These are phyloP conservation scores for Branchipolynoe longqiensis DNA, from an alignment of 2,888 invertebrate species.

Conservation along the genomic window DNA sequence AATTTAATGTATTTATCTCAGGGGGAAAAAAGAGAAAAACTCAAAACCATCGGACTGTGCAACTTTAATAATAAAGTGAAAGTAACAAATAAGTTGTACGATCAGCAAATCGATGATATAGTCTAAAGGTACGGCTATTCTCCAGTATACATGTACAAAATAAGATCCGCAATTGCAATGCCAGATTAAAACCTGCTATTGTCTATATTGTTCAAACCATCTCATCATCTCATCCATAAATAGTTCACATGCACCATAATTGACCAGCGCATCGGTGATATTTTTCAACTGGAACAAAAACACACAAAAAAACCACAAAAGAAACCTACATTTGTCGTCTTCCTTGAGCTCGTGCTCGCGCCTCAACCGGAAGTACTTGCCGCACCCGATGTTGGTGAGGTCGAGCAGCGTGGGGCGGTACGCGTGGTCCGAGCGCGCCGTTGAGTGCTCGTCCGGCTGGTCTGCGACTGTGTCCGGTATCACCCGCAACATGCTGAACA, in stretches of 20 bases:
- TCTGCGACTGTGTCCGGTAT: constrained; percentile 75
- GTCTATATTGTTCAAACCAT: no score
- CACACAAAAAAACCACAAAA: not conserved
- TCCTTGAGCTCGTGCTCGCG: constrained; percentile 12
- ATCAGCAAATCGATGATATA: no score
- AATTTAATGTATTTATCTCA: no score
- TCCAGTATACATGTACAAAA: no score
- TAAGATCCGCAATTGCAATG: no score
- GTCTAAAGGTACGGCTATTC: no score
- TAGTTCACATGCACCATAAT: not conserved
- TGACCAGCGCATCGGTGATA: not conserved
- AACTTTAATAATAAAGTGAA: no score
- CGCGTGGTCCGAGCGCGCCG: constrained; percentile 4
- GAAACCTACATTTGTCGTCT: constrained; percentile 17
- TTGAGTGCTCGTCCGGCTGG: constrained; percentile 65
- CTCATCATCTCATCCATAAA: no score
- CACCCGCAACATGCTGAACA: constrained; percentile 86
- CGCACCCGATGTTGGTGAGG: constrained; percentile 59
- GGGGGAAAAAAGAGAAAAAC: no score
- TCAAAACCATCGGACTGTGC: no score
- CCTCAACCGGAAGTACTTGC: constrained; percentile 46
- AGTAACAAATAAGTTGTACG: no score
- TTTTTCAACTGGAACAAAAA: not conserved
- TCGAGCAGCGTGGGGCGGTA: constrained; percentile 58
- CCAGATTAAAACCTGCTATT: no score